Conservation (phyloP, 2,797 vertebrate species). For the Chromis chromis region DNA sequence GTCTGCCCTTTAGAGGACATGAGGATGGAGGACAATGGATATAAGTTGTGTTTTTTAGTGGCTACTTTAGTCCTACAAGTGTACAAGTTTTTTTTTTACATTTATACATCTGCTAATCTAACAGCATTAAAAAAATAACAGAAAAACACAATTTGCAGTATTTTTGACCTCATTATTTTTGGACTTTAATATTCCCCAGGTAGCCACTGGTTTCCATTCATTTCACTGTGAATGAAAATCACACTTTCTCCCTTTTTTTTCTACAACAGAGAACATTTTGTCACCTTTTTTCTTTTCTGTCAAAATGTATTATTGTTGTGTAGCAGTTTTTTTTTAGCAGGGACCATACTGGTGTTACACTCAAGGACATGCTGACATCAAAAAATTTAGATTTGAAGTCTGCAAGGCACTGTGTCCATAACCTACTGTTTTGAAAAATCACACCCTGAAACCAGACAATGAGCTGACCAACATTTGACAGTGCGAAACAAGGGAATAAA, state of each 20-base stretch:
- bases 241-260: neutral
- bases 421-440: neutral
- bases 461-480: constrained; percentile 6
- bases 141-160: neutral
- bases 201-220: neutral
- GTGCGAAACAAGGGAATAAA: neutral
- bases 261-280: neutral
- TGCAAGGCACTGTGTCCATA: neutral
- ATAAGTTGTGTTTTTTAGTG: neutral
- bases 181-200: neutral
- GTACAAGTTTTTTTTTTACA: neutral
- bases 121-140: neutral
- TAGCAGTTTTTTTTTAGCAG: neutral
- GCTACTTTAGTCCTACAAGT: neutral
- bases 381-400: neutral
- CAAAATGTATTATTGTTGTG: neutral
- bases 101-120: neutral
- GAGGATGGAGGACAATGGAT: neutral
- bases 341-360: neutral
- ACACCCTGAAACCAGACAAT: constrained; percentile 9
- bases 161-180: neutral
- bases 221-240: neutral
- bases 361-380: constrained; percentile 9
- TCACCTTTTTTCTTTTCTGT: neutral
- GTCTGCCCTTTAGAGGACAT: neutral